These are phyloP conservation scores for Drosophila bocqueti DNA, from an alignment of 1,140 invertebrate species.

Conservation along the genomic window DNA sequence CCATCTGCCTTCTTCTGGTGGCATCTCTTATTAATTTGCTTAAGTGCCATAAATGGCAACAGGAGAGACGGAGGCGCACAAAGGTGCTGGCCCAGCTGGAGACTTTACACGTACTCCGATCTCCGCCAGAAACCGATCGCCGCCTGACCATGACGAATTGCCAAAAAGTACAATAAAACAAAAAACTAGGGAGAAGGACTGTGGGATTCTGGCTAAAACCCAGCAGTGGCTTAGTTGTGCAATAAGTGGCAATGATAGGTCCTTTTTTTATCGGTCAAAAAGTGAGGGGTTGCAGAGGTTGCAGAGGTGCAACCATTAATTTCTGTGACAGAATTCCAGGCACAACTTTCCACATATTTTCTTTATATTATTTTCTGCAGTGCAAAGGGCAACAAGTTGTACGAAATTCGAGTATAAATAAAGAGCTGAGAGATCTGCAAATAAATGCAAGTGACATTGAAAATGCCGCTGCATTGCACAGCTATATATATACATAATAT, in stretches of 20 bases:
- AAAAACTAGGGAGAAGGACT: constrained; percentile 15
- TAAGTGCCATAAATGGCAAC: constrained; percentile 79
- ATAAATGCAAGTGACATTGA: constrained; percentile 41
- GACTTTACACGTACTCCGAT: constrained; percentile 59
- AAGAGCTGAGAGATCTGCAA: constrained; percentile 21
- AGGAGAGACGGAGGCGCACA: constrained; percentile 32
- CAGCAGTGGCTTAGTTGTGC: constrained; percentile 10
- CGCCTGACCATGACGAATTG: constrained; percentile 75
- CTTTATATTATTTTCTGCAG: not conserved
- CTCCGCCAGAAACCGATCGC: not conserved
- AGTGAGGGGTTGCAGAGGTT: not conserved
- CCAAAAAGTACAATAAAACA: constrained; percentile 33
- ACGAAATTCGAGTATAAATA: not conserved
- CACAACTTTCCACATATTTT: not conserved
- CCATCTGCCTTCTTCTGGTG: constrained; percentile 18
- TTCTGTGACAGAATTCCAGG: not conserved
- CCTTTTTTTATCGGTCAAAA: not conserved
- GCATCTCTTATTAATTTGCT: constrained; percentile 79
- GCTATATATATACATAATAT: not conserved
- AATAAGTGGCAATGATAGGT: constrained; percentile 25
- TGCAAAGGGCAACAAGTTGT: constrained; percentile 12
- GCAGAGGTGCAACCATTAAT: not conserved
- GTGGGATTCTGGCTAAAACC: constrained; percentile 25
- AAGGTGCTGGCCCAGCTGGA: constrained; percentile 72
- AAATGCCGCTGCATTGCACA: constrained; percentile 1